phyloP scores from a whole-genome alignment of 1,140 invertebrate species.

The Macrosteles quadrilineatus region DNA sequence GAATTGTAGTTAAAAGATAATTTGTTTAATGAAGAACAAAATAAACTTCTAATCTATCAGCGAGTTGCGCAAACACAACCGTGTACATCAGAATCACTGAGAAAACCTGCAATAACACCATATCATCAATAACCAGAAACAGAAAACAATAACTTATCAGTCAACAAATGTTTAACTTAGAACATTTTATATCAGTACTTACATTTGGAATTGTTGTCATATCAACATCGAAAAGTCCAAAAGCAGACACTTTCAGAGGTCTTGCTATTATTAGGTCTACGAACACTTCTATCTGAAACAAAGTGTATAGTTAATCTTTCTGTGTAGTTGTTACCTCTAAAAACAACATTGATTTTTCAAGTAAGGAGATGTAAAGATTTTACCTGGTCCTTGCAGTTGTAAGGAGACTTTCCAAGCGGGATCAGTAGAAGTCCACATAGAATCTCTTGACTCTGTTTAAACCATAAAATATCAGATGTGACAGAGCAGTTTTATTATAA shows the following conservation, averaged over 20 bases:
- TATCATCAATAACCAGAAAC: neutral
- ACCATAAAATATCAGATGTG: no score
- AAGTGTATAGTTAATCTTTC: neutral
- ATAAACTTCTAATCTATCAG: neutral
- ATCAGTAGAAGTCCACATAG: neutral
- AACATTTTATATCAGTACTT: neutral
- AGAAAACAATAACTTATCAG: no score
- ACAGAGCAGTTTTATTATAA: no score
- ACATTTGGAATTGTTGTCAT: neutral
- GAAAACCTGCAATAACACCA: neutral
- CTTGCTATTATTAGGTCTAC: neutral
- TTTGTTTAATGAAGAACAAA: neutral
- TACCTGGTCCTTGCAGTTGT: conserved; percentile 11
- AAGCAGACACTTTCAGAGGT: neutral
- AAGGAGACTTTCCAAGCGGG: neutral
- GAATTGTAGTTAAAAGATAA: no score
- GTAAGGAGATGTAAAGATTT: neutral
- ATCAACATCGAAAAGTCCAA: neutral
- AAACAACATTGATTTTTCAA: neutral
- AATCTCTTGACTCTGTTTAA: neutral
- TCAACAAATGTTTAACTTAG: neutral
- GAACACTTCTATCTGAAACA: neutral
- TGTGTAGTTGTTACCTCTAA: neutral
- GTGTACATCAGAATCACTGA: conserved; percentile 5
- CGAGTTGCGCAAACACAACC: neutral